A percentile compares a stretch with the other conserved stretches of the same genome.
Conservation (phyloP, 2,113 vertebrate species). For the Parotia lawesii region DNA sequence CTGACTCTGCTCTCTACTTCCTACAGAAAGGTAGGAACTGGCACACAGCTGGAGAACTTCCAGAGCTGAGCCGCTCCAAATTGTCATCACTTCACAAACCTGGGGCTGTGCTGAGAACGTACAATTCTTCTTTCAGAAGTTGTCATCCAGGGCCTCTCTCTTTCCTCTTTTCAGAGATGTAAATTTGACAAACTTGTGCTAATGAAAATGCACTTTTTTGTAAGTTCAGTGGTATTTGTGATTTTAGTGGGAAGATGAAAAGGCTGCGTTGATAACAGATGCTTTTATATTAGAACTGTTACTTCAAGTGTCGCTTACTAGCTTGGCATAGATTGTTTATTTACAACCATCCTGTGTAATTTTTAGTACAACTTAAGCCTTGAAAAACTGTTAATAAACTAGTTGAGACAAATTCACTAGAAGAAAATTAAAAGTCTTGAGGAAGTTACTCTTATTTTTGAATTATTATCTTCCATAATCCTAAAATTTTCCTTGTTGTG, state of each 20-base stretch:
- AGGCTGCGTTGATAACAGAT: not conserved
- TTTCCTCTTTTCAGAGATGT: not conserved
- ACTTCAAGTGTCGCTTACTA: not conserved
- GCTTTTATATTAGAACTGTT: not conserved
- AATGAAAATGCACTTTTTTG: not conserved
- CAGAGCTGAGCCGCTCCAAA: not conserved
- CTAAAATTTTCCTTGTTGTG: not conserved
- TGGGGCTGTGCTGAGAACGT: not conserved
- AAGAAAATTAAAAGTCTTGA: not conserved
- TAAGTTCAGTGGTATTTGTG: not conserved
- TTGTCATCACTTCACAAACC: not conserved
- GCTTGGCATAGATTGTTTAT: not conserved
- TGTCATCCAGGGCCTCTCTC: accelerated
- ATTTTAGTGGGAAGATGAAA: not conserved
- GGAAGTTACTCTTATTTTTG: not conserved
- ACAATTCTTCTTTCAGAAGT: not conserved
- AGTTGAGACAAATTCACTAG: not conserved
- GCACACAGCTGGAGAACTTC: not conserved
- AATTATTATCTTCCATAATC: not conserved
- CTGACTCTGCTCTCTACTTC: conserved; percentile 93
- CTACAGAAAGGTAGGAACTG: conserved; percentile 88
- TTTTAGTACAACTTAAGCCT: not conserved
- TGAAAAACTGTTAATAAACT: not conserved
- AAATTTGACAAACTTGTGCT: not conserved
- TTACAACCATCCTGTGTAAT: not conserved